Evolutionary conservation across 2,888 invertebrate species (phyloP).

Genomic region (Willowsia nigromaculata): DNA sequence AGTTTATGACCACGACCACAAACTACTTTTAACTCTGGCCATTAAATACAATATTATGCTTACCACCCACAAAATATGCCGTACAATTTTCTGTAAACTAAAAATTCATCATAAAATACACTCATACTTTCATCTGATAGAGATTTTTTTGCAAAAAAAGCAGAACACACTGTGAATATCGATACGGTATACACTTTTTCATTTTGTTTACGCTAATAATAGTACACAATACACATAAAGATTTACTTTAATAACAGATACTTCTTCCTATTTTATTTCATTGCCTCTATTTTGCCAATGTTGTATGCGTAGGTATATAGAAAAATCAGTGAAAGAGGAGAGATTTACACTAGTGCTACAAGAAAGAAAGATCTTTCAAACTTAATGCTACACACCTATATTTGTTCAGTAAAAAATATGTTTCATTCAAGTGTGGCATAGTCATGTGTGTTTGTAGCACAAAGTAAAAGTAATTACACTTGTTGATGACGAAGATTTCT

Average conservation of each 20-base stretch:
- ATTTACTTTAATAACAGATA: slow-evolving; percentile 2
- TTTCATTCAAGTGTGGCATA: not conserved
- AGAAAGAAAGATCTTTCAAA: too few species aligned
- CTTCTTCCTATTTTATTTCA: slow-evolving; percentile 11
- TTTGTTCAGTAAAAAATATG: not conserved
- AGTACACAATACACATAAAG: not conserved
- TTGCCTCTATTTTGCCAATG: not conserved
- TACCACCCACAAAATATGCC: slow-evolving; percentile 17
- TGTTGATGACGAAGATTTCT: slow-evolving; percentile 38
- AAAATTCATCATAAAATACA: slow-evolving; percentile 26
- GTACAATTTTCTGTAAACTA: not conserved
- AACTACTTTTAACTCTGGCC: slow-evolving; percentile 31
- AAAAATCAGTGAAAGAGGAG: slow-evolving; percentile 22
- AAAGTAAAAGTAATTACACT: slow-evolving; percentile 68
- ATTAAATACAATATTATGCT: not conserved
- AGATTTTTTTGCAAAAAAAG: slow-evolving; percentile 32
- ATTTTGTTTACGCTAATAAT: slow-evolving; percentile 26
- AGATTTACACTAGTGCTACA: not conserved
- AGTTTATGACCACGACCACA: slow-evolving; percentile 60
- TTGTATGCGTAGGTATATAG: not conserved
- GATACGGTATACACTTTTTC: not conserved
- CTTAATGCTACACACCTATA: not conserved
- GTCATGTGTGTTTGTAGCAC: slow-evolving; percentile 66
- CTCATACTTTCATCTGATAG: slow-evolving; percentile 54
- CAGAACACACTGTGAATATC: not conserved